Conservation (phyloP, 2,113 vertebrate genomes). For the Caranx ignobilis region DNA sequence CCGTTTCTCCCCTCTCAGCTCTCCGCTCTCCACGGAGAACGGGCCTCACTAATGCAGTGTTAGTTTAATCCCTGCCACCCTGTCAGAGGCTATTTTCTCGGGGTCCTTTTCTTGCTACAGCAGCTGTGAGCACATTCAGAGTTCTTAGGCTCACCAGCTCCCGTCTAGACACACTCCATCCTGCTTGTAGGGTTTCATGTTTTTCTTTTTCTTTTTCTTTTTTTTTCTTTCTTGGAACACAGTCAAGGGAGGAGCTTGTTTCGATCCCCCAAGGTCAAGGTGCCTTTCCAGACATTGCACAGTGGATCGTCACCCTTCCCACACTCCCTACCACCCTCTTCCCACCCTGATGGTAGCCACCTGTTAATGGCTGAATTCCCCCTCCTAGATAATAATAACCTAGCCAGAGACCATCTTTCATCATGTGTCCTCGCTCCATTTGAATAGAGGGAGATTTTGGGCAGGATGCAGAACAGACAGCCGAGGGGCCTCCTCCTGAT, state of each 20-base stretch:
- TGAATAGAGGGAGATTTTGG: constrained; percentile 52
- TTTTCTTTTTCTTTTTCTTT: no score
- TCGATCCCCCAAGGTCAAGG: constrained; percentile 63
- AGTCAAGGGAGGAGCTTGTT: constrained; percentile 32
- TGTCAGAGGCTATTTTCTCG: constrained; percentile 70
- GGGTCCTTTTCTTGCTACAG: constrained; percentile 31
- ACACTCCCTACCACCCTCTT: constrained; percentile 44
- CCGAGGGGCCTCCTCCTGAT: constrained; percentile 40
- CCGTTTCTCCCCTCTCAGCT: constrained; percentile 16
- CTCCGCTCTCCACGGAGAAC: constrained; percentile 37
- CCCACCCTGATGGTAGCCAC: constrained; percentile 57
- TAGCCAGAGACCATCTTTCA: constrained; percentile 54
- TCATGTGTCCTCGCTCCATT: constrained; percentile 59
- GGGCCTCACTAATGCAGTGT: constrained; percentile 66
- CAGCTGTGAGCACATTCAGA: constrained; percentile 23
- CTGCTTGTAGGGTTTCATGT: not conserved
- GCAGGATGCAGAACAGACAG: constrained; percentile 37
- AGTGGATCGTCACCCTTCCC: constrained; percentile 30
- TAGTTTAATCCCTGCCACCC: constrained; percentile 75
- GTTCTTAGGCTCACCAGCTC: constrained; percentile 37
- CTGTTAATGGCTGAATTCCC: constrained; percentile 64
- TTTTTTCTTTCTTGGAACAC: not conserved
- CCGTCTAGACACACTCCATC: constrained; percentile 36
- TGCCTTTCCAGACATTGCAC: constrained; percentile 39
- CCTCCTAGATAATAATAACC: constrained; percentile 69